Evolutionary conservation across 2,113 vertebrate species (phyloP).

Genomic region (Antennarius striatus): DNA sequence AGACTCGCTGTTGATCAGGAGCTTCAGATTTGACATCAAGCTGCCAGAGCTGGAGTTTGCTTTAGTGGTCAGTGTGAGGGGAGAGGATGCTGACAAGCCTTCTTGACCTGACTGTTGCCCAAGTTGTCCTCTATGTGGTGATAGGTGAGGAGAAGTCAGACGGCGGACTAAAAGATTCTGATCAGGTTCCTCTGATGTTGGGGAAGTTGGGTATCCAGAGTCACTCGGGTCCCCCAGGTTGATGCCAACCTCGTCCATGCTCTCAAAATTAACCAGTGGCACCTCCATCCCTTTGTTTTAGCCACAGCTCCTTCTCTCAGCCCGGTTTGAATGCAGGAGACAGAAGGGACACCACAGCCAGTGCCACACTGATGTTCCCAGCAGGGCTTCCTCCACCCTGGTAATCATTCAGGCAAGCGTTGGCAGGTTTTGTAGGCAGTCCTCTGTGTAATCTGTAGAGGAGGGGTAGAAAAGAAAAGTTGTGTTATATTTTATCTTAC

Average conservation of each 20-base stretch:
- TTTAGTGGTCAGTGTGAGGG: constrained; percentile 74
- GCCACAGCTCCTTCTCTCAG: constrained; percentile 74
- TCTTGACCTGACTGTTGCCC: constrained; percentile 57
- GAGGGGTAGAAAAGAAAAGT: constrained; percentile 23
- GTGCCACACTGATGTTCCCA: constrained; percentile 50
- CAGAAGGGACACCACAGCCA: constrained; percentile 46
- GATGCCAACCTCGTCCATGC: constrained; percentile 87
- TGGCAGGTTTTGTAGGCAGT: constrained; percentile 11
- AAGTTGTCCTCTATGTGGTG: constrained; percentile 59
- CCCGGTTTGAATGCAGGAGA: constrained; percentile 44
- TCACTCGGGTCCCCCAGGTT: constrained; percentile 83
- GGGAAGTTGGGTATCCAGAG: constrained; percentile 82
- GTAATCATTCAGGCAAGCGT: constrained; percentile 67
- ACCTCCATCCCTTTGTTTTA: constrained; percentile 87
- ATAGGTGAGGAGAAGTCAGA: constrained; percentile 65
- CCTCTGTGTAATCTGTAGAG: constrained; percentile 56
- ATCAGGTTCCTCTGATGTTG: constrained; percentile 72
- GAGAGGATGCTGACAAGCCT: constrained; percentile 59
- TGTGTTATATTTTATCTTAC: constrained; percentile 38
- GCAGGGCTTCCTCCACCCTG: constrained; percentile 45
- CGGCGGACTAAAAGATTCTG: constrained; percentile 65
- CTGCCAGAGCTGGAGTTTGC: constrained; percentile 83
- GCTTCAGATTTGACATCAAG: constrained; percentile 87
- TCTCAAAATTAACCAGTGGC: constrained; percentile 92
- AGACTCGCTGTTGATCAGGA: constrained; percentile 84